A percentile compares a stretch with the other conserved stretches of the same genome.
Evolutionary conservation across 2,888 invertebrate genomes (phyloP).

Genomic region (Lepetodrilus schrolli): DNA sequence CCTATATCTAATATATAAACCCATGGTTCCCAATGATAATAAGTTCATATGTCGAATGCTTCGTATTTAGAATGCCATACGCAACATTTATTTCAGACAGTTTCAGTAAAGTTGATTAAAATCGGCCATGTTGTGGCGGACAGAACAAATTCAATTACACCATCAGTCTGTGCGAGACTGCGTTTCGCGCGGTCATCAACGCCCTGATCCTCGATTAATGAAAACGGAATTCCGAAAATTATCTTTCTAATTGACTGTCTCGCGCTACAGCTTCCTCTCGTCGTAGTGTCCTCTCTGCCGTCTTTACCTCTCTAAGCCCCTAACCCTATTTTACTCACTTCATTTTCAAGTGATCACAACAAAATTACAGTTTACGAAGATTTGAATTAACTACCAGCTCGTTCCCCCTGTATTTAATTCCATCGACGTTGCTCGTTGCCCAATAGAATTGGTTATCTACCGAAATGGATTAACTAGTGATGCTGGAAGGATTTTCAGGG

Average conservation of each 20-base stretch:
- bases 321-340: slow-evolving; percentile 36
- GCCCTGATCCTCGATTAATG: slow-evolving; percentile 18
- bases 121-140: background rate
- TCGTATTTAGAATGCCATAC: background rate
- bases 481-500: slow-evolving; percentile 17
- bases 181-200: background rate
- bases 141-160: slow-evolving; percentile 13
- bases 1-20: background rate
- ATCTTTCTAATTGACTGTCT: slow-evolving; percentile 20
- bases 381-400: slow-evolving; percentile 14
- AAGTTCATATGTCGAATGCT: background rate
- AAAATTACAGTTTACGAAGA: slow-evolving; percentile 34
- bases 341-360: slow-evolving; percentile 30
- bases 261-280: background rate
- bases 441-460: slow-evolving; percentile 24
- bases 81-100: background rate
- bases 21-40: background rate
- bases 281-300: background rate
- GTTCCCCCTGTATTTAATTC: slow-evolving; percentile 23
- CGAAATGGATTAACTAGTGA: slow-evolving; percentile 9
- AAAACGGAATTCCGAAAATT: slow-evolving; percentile 20
- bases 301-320: background rate
- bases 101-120: background rate
- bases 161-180: no score
- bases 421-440: slow-evolving; percentile 24